Conservation (phyloP, 2,797 vertebrate genomes). For the Melanotaenia pygmaea region DNA sequence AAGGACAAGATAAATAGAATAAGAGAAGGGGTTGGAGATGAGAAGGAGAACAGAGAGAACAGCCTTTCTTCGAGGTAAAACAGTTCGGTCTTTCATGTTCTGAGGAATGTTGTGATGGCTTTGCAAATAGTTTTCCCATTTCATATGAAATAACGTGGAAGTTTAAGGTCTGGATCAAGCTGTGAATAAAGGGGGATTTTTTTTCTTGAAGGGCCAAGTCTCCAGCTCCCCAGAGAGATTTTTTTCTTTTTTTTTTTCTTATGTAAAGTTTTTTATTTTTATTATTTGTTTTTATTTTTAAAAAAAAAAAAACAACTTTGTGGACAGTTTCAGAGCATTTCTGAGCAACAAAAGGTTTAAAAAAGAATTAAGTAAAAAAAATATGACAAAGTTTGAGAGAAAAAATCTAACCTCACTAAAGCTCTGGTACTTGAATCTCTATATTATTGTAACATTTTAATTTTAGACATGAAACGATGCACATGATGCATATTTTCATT, state of each 20-base stretch:
- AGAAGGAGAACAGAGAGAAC: constrained; percentile 30
- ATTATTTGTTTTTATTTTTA: too few relatives aligned
- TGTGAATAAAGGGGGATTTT: constrained; percentile 4
- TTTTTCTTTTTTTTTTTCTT: too few relatives aligned
- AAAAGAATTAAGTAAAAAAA: background rate
- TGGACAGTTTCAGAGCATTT: background rate
- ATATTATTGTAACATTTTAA: background rate
- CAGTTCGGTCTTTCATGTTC: constrained; percentile 46
- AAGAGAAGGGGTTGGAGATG: constrained; percentile 36
- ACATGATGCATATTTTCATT: background rate
- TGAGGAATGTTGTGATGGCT: constrained; percentile 44
- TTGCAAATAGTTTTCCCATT: constrained; percentile 13
- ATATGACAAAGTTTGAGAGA: background rate
- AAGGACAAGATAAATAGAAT: constrained; percentile 65
- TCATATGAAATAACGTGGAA: background rate
- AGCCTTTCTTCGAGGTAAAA: constrained; percentile 52
- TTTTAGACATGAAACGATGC: background rate
- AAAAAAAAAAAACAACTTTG: background rate
- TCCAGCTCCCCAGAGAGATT: background rate
- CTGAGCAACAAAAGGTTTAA: background rate
- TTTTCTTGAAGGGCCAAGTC: background rate
- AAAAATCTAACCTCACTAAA: background rate
- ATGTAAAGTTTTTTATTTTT: too few relatives aligned
- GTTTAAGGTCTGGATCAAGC: constrained; percentile 13
- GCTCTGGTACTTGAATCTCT: background rate